phyloP scores from a whole-genome alignment of 1,140 invertebrate genomes.

The Matsumurasca onukii region DNA sequence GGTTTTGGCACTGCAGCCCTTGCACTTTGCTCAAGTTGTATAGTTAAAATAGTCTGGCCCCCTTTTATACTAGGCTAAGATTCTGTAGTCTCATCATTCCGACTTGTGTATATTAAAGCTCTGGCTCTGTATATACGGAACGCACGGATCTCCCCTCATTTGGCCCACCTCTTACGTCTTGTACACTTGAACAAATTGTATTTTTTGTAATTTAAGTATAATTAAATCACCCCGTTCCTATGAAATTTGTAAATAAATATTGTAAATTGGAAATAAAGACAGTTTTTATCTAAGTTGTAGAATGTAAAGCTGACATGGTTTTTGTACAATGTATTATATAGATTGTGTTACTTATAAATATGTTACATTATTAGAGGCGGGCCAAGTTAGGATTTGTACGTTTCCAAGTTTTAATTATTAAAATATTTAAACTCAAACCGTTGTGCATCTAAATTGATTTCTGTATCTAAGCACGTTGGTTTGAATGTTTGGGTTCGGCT shows the following conservation, averaged over 20 bases:
- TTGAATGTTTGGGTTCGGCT: constrained; percentile 25
- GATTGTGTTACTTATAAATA: constrained; percentile 26
- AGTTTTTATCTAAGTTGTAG: constrained; percentile 20
- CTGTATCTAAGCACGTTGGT: constrained; percentile 16
- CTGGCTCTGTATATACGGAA: constrained; percentile 20
- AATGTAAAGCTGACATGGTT: constrained; percentile 19
- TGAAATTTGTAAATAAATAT: constrained; percentile 30
- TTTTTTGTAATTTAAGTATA: constrained; percentile 31
- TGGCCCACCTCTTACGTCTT: constrained; percentile 12
- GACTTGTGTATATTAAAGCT: constrained; percentile 21
- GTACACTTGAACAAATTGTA: constrained; percentile 28
- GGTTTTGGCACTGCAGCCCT: constrained; percentile 24
- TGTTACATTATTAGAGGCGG: constrained; percentile 9
- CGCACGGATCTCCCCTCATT: constrained; percentile 22
- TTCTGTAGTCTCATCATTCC: constrained; percentile 27
- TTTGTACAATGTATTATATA: constrained; percentile 27
- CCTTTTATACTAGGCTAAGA: constrained; percentile 27
- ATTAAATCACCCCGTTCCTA: constrained; percentile 27
- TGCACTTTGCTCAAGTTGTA: constrained; percentile 26
- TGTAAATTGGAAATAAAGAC: constrained; percentile 30
- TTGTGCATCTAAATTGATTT: constrained; percentile 21
- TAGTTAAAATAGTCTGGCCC: constrained; percentile 27
- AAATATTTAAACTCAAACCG: constrained; percentile 6
- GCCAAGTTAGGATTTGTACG: constrained; percentile 22
- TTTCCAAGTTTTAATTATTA: constrained; percentile 12